A percentile compares a stretch with the other conserved stretches of the same genome.
Conservation (phyloP, 2,888 invertebrate genomes). For the Xestia sexstrigata region DNA sequence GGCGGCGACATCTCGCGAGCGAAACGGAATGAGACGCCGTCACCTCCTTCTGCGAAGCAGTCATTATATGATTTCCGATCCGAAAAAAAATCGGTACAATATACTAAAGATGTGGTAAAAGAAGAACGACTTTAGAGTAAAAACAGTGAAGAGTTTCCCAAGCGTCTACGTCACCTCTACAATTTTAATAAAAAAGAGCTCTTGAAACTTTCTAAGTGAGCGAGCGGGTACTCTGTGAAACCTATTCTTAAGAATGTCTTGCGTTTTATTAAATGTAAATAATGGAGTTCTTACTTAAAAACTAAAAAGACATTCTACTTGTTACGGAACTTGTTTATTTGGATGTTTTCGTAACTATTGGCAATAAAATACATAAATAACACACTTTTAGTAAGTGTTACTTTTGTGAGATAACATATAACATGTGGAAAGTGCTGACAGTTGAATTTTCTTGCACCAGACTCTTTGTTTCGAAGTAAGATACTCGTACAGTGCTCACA, state of each 20-base stretch:
- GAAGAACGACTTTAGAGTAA: not conserved
- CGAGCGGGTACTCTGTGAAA: not conserved
- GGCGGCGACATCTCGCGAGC: too few species aligned
- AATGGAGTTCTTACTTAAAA: not conserved
- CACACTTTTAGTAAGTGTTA: not conserved
- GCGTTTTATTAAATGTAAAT: not conserved
- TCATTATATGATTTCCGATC: too few species aligned
- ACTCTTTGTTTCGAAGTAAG: not conserved
- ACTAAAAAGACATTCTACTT: not conserved
- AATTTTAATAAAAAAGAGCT: not conserved
- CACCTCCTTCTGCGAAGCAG: too few species aligned
- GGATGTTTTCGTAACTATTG: not conserved
- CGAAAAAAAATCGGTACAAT: not conserved
- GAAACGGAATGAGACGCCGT: too few species aligned
- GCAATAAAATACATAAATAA: not conserved
- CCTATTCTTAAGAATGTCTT: conserved; percentile 1
- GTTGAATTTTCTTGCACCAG: not conserved
- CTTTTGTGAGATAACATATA: not conserved
- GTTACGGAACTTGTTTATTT: not conserved
- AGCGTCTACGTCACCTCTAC: not conserved
- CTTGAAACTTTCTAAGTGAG: not conserved
- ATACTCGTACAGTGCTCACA: not conserved
- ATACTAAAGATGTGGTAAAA: not conserved
- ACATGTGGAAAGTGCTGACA: not conserved
- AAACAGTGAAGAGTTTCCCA: not conserved